Base-by-base conservation (phyloP, 37 sponge, comb jelly and placozoan genomes). In the Cladorhizidae sp. region DNA sequence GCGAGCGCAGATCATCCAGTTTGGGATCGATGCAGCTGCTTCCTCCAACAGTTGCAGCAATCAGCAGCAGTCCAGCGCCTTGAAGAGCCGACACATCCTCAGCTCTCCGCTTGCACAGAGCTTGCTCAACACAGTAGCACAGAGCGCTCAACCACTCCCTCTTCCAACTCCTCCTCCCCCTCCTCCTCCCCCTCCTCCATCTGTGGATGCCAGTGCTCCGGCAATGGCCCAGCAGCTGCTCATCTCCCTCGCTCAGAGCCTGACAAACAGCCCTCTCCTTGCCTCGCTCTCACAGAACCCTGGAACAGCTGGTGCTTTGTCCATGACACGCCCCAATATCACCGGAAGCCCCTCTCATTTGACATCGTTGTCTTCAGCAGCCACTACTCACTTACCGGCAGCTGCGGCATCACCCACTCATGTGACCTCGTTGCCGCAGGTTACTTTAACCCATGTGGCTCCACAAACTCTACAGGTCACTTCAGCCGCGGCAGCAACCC, bases 1-100 rank as follows among this genome's bases (percentile, higher is more conserved):
- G 22, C 70, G 93, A 17, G 78, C 88, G 36, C 92, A 91, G 76
- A 73, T 91, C 41, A 87, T 86, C 61, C 92, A 91, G 84, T 80
- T 91, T 45, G 88, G 92, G 20, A 75, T 91, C 38, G 88, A 88
- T 73, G 83, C 83, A 73, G 73, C 82, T 57, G 82, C 73, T 18
- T 72, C 83, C 9, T 45, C 45, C 29, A 57, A 59, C 40, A 58
- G 32, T 2, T 6, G 69, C 26, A 58, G 23, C 41, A 65, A 65
- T 11, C 49, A 45, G 49, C 49, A 45, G 8, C 49, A 45, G 49
- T 45, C 49, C 9, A 45, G 49, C 49, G 5, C 49, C 49, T 12
- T 45, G 49, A 57, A 38, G 45, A 52, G 45, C 41, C 87, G 75
- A n/a, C 65, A 61, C 9, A 52, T 79, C 2, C 57, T 86, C 0